phyloP scores from a whole-genome alignment of 2,888 invertebrate genomes.

The Sipha maydis region DNA sequence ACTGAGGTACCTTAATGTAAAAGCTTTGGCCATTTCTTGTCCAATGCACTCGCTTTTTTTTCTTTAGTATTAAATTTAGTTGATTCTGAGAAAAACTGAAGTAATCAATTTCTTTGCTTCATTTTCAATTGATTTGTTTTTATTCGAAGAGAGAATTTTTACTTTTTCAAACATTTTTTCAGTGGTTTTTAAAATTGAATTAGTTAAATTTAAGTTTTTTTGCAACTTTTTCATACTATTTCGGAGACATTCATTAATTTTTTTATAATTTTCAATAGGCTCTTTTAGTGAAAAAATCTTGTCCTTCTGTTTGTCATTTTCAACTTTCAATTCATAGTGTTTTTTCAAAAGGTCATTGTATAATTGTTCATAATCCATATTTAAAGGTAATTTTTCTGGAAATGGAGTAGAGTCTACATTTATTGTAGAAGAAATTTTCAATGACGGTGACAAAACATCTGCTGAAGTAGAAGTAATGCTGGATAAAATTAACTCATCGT shows the following conservation, averaged over 20 bases:
- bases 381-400: accelerated
- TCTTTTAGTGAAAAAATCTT: neutral
- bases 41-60: neutral
- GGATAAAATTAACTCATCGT: neutral
- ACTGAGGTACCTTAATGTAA: neutral
- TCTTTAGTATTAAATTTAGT: neutral
- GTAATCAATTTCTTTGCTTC: neutral
- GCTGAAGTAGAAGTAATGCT: neutral
- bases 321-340: neutral
- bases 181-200: neutral
- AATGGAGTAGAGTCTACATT: neutral
- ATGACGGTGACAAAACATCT: neutral
- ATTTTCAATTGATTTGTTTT: neutral
- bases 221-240: neutral
- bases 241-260: neutral
- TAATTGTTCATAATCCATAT: neutral
- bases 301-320: neutral
- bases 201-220: neutral
- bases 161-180: neutral
- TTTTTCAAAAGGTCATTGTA: neutral
- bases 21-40: neutral
- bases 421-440: neutral
- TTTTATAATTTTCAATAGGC: neutral
- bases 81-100: neutral
- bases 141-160: neutral